Percentiles rank a stretch among this genome's conserved stretches.
Conservation (phyloP, 1,140 invertebrate species). For the Potamilus streckersoni region DNA sequence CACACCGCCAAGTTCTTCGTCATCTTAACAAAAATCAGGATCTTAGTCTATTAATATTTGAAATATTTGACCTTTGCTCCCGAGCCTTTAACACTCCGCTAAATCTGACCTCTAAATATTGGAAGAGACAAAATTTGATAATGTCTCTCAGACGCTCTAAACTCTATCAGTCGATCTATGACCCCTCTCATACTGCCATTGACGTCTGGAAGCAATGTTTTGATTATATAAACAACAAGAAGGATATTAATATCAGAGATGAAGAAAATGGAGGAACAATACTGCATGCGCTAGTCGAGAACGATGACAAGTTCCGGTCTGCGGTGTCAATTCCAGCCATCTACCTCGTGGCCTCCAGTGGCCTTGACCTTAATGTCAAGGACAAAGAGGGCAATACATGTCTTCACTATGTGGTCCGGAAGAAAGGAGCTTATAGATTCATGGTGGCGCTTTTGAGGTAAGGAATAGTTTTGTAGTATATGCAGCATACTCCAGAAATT, state of each 20-base stretch:
- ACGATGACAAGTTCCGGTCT: slow-evolving; percentile 13
- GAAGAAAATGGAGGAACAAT: slow-evolving; percentile 13
- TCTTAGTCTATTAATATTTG: too few species aligned
- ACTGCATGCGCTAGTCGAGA: slow-evolving; percentile 25
- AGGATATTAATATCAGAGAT: slow-evolving; percentile 28
- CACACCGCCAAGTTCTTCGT: too few species aligned
- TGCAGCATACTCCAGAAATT: too few species aligned
- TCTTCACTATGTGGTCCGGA: slow-evolving; percentile 22
- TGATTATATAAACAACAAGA: slow-evolving; percentile 18
- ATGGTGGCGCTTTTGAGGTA: slow-evolving; percentile 32
- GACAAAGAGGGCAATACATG: slow-evolving; percentile 34
- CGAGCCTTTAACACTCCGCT: too few species aligned
- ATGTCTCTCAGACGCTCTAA: slow-evolving; percentile 24
- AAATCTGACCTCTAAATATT: too few species aligned
- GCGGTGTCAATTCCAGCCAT: slow-evolving; percentile 14
- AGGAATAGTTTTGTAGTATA: neutral
- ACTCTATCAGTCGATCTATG: slow-evolving; percentile 15
- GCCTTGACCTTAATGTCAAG: slow-evolving; percentile 23
- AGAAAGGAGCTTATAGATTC: slow-evolving; percentile 13
- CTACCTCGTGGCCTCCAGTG: slow-evolving; percentile 25
- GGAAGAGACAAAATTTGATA: neutral
- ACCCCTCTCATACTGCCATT: neutral
- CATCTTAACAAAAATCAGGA: too few species aligned
- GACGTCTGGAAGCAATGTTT: slow-evolving; percentile 19
- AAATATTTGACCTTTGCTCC: too few species aligned